Evolutionary conservation across 1,140 invertebrate species (phyloP).

Genomic region (Helicoverpa zea): DNA sequence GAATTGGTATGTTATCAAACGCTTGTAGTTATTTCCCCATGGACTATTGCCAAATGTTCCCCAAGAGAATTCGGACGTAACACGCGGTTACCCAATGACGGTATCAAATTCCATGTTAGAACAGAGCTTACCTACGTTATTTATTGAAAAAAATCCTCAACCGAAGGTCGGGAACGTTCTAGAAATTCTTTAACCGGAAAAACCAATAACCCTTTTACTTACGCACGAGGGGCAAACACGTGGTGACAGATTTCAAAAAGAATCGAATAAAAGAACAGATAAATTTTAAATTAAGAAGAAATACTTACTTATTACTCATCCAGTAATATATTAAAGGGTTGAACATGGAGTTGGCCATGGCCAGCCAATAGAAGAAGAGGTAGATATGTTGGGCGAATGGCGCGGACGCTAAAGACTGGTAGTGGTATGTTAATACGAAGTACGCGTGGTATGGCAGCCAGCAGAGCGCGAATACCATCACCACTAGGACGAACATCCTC

Average conservation of each 20-base stretch:
- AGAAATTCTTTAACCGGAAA: slow-evolving; percentile 16
- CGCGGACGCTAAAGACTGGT: slow-evolving; percentile 89
- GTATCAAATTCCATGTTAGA: slow-evolving; percentile 12
- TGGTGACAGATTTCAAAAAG: background rate
- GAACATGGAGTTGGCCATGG: slow-evolving; percentile 96
- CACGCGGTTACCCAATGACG: slow-evolving; percentile 6
- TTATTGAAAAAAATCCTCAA: slow-evolving; percentile 5
- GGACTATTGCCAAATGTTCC: slow-evolving; percentile 11
- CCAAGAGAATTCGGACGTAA: background rate
- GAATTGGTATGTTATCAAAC: background rate
- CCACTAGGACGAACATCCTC: slow-evolving; percentile 93
- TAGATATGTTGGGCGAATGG: slow-evolving; percentile 93
- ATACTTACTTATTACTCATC: slow-evolving; percentile 91
- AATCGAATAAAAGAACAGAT: background rate
- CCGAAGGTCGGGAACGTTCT: background rate
- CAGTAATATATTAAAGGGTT: slow-evolving; percentile 97
- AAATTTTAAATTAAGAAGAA: slow-evolving; percentile 9
- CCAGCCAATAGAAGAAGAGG: slow-evolving; percentile 95
- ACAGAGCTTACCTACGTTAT: slow-evolving; percentile 11
- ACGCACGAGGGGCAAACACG: slow-evolving; percentile 1
- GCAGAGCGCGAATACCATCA: slow-evolving; percentile 94
- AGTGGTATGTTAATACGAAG: slow-evolving; percentile 93
- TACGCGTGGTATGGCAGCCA: slow-evolving; percentile 96
- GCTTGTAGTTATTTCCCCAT: background rate
- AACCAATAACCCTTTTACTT: slow-evolving; percentile 26